Base-by-base conservation (phyloP, 2,888 invertebrate species). In the Drosophila mimetica region DNA sequence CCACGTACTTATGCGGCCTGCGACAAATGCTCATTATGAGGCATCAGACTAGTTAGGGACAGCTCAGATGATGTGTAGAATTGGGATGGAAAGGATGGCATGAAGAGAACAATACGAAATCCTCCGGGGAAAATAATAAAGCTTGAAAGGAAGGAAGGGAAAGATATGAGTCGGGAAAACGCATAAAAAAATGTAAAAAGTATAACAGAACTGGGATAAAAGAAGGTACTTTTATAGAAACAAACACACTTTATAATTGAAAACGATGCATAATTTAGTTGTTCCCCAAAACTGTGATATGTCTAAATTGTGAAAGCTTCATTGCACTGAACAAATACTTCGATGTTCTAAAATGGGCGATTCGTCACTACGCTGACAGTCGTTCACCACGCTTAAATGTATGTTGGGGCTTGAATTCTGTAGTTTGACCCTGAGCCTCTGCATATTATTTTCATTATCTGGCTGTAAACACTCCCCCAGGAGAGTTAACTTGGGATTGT, bases 11-110 rank as follows among this genome's bases (percentile, higher is more conserved):
- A 18, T 71, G 71, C 22, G 65, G 14, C 44, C 37, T 39, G 55
- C 59, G 59, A 71, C 57, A 63, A 77, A 67, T 76, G 67, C 76
- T 76, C 76, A 75, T 78, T 76, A 71, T 32, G 64, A 55, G 52
- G 50, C 59, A 72, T 64, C 66, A 67, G 61, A 67, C 71, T 47
- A 65, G 64, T 60, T 60, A 63, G 48, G 65, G 36, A 51, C 52
- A 30, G 58, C 48, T 46, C n/a, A 14, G 37, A 46, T 47, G 53
- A 53, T 46, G 52, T 20, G 44, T 13, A 28, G 16, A 16, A 28
- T 11, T 46, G 30, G 16, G 14, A 44, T 2, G 9, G 4, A 20
- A 13, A 1, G 41, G 41, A 13, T 7, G 13, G 6, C 4, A 13
- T 11, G 41, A 41, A n/a, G 14, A 3, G 25, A 14, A 44, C 25